These are phyloP conservation scores for Dione vanillae DNA, from an alignment of 2,888 invertebrate species.

Conservation along the genomic window DNA sequence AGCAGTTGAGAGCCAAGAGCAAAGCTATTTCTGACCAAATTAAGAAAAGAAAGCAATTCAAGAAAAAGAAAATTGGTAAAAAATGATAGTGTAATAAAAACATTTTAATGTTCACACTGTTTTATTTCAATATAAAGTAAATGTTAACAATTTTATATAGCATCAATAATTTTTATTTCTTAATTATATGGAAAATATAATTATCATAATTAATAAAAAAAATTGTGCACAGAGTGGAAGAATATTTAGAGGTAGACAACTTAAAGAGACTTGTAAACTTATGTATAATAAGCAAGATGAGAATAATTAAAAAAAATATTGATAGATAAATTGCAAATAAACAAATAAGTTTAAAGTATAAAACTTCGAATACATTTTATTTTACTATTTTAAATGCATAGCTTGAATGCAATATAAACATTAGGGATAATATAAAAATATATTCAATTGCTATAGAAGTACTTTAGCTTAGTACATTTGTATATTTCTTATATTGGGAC, in stretches of 20 bases:
- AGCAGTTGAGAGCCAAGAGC: conserved; percentile 77
- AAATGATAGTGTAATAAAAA: conserved; percentile 49
- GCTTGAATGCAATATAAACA: conserved; percentile 2
- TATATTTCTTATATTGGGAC: conserved; percentile 11
- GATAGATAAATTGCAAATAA: background rate
- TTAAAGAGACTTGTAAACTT: background rate
- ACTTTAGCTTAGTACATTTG: background rate
- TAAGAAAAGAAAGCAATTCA: conserved; percentile 74
- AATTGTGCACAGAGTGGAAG: conserved; percentile 10
- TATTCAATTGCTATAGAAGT: background rate
- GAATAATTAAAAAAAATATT: background rate
- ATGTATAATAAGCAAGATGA: too few relatives aligned
- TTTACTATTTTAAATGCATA: background rate
- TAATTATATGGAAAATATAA: conserved; percentile 19
- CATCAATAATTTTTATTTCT: conserved; percentile 16
- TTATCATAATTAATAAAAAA: background rate
- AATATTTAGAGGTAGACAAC: conserved; percentile 6
- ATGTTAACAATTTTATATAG: conserved; percentile 27
- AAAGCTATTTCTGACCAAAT: conserved; percentile 78
- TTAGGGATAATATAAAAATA: background rate
- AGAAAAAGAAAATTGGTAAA: conserved; percentile 69
- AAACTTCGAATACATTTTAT: background rate
- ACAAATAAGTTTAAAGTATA: background rate
- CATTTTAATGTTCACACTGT: conserved; percentile 34
- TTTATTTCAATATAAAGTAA: conserved; percentile 41